Percentiles rank a stretch among this genome's conserved stretches.
phyloP scores from a whole-genome alignment of 2,888 invertebrate species.

The Polylopha cassiicola region DNA sequence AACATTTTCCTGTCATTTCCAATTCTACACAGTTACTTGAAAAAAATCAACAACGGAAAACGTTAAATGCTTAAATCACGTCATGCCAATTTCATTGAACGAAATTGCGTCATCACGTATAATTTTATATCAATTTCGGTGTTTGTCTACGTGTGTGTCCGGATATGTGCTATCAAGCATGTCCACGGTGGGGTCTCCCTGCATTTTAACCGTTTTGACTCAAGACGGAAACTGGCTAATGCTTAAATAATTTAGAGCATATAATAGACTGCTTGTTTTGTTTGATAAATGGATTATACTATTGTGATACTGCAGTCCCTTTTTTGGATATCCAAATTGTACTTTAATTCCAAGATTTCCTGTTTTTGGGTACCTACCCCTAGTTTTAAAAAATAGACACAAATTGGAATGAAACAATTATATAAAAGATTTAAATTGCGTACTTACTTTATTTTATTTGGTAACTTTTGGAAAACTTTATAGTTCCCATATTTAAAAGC shows the following conservation, averaged over 20 bases:
- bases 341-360: too few species aligned
- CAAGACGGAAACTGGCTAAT: conserved; percentile 47
- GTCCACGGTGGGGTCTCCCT: conserved; percentile 43
- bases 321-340: too few species aligned
- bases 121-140: conserved; percentile 34
- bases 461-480: too few species aligned
- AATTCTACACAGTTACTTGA: conserved; percentile 6
- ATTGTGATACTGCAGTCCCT: too few species aligned
- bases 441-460: too few species aligned
- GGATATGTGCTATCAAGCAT: conserved; percentile 45
- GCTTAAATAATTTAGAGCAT: conserved; percentile 51
- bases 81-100: conserved; percentile 16
- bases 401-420: too few species aligned
- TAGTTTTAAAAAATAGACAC: too few species aligned
- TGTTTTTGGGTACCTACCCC: too few species aligned
- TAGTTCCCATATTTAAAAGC: too few species aligned
- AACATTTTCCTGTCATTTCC: conserved; percentile 8
- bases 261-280: conserved; percentile 29
- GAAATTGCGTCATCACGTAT: conserved; percentile 24
- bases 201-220: conserved; percentile 33
- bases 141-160: conserved; percentile 52
- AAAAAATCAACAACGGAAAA: conserved; percentile 15
- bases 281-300: too few species aligned
- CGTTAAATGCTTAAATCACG: conserved; percentile 15
- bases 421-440: too few species aligned